These are phyloP conservation scores for Procambarus virginalis DNA, from an alignment of 1,140 invertebrate species.

Conservation along the genomic window DNA sequence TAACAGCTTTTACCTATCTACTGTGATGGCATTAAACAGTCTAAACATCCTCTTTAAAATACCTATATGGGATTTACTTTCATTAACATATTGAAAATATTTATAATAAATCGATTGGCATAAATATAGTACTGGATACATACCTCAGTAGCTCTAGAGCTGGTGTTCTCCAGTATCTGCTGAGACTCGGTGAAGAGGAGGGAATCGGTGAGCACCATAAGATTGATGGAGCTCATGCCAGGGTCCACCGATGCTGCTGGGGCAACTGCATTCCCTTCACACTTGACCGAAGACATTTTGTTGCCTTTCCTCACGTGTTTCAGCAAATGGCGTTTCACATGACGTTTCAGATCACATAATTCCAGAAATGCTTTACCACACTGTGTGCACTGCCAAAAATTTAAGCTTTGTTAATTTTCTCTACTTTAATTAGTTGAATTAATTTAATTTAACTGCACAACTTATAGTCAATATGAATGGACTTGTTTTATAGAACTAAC, in stretches of 20 bases:
- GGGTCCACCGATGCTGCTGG: conserved; percentile 4
- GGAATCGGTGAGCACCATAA: conserved; percentile 49
- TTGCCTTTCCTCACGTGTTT: conserved; percentile 38
- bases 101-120: too few relatives aligned
- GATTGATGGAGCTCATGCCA: conserved; percentile 27
- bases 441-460: too few relatives aligned
- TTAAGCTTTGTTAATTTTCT: too few relatives aligned
- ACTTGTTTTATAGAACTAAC: too few relatives aligned
- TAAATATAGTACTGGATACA: not conserved
- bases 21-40: too few relatives aligned
- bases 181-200: conserved; percentile 44
- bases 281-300: not conserved
- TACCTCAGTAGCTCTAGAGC: conserved; percentile 21
- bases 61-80: too few relatives aligned
- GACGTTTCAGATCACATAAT: conserved; percentile 40
- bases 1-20: too few relatives aligned
- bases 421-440: too few relatives aligned
- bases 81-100: too few relatives aligned
- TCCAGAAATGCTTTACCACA: conserved; percentile 46
- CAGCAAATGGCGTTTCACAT: conserved; percentile 40
- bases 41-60: too few relatives aligned
- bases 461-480: too few relatives aligned
- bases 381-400: conserved; percentile 29
- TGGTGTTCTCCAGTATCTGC: conserved; percentile 26
- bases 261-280: conserved; percentile 2